Evolutionary conservation across 2,113 vertebrate species (phyloP).

Genomic region (Eublepharis macularius): DNA sequence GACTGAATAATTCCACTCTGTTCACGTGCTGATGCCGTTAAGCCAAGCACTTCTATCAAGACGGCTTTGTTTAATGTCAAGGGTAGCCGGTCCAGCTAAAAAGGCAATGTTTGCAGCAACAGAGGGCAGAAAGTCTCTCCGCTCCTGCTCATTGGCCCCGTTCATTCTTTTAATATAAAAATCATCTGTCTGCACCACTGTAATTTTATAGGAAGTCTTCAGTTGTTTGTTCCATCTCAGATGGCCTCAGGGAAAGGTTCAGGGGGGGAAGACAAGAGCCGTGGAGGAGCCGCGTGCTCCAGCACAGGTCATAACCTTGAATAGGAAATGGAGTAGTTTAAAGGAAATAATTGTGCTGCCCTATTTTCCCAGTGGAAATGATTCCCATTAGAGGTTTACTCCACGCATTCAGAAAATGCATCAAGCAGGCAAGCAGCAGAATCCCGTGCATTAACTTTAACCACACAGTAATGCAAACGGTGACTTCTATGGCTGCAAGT

Average conservation of each 20-base stretch:
- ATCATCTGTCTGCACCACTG: background rate
- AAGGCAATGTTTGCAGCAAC: background rate
- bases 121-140: background rate
- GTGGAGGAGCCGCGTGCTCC: background rate
- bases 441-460: background rate
- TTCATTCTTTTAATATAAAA: background rate
- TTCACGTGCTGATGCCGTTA: background rate
- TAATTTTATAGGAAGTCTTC: conserved; percentile 24
- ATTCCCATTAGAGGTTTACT: background rate
- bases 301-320: background rate
- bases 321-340: background rate
- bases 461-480: background rate
- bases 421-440: fast-evolving
- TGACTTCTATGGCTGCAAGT: background rate
- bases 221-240: conserved; percentile 23
- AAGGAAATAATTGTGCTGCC: conserved; percentile 32
- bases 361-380: conserved; percentile 45
- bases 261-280: conserved; percentile 18
- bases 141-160: background rate
- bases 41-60: background rate
- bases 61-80: conserved; percentile 25
- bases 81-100: conserved; percentile 17
- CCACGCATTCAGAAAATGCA: background rate
- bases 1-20: conserved; percentile 4
- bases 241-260: background rate